These are phyloP conservation scores for Parauchenoglanis ngamensis DNA, from an alignment of 2,797 vertebrate genomes.

Conservation along the genomic window DNA sequence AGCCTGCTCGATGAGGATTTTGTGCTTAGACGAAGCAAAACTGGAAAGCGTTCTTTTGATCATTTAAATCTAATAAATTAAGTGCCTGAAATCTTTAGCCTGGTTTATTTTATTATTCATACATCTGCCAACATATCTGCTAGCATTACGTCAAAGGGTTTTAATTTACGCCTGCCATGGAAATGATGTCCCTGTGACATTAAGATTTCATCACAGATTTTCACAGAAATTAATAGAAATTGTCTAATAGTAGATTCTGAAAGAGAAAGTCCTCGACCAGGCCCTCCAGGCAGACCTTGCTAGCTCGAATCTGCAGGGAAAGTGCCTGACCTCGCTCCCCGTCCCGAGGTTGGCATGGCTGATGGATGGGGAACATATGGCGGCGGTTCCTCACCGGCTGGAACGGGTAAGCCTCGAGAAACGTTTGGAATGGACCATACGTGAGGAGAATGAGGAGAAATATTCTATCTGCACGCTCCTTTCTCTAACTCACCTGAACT, in stretches of 20 bases:
- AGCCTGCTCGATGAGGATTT: neutral
- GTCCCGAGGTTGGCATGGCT: slow-evolving; percentile 35
- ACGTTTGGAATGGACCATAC: slow-evolving; percentile 3
- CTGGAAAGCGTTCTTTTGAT: neutral
- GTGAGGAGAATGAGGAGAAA: slow-evolving; percentile 32
- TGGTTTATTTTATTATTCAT: slow-evolving; percentile 17
- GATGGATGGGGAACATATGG: slow-evolving; percentile 57
- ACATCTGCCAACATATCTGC: neutral
- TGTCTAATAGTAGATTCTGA: neutral
- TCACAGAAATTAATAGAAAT: neutral
- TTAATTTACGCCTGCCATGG: neutral
- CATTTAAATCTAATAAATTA: neutral
- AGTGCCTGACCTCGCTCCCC: slow-evolving; percentile 35
- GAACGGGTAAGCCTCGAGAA: slow-evolving; percentile 11
- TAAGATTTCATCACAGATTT: neutral
- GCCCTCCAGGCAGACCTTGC: slow-evolving; percentile 26
- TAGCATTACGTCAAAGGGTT: neutral
- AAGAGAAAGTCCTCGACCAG: slow-evolving; percentile 18
- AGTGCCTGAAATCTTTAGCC: neutral
- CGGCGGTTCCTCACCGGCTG: slow-evolving; percentile 19
- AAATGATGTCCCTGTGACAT: neutral
- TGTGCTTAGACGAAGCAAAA: slow-evolving; percentile 25
- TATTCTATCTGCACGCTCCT: neutral
- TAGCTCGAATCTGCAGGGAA: slow-evolving; percentile 18
- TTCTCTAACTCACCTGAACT: neutral